Conservation (phyloP, 1,140 invertebrate genomes). For the Eumaeus atala region DNA sequence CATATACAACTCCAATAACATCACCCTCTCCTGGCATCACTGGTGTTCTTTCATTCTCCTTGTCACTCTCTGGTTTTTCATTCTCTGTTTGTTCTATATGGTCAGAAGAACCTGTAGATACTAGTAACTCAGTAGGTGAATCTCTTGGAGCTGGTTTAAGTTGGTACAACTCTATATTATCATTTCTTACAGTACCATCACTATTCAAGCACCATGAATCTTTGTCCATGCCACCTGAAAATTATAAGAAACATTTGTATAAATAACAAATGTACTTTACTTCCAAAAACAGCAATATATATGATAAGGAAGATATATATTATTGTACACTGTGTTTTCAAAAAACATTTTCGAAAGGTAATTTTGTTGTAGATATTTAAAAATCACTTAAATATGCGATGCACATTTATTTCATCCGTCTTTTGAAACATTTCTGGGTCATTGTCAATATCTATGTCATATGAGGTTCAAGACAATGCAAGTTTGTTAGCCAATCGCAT, state of each 20-base stretch:
- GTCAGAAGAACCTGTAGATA: conserved; percentile 42
- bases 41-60: conserved; percentile 28
- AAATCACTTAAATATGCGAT: too few species aligned
- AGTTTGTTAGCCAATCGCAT: too few species aligned
- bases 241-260: conserved; percentile 7
- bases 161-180: conserved; percentile 86
- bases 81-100: conserved; percentile 38
- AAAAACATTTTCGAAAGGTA: too few species aligned
- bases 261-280: not conserved
- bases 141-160: conserved; percentile 72
- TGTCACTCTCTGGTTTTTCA: conserved; percentile 44
- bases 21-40: conserved; percentile 90
- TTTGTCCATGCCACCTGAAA: conserved; percentile 85
- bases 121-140: conserved; percentile 69
- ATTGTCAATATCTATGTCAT: too few species aligned
- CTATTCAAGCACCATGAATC: conserved; percentile 96
- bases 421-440: too few species aligned
- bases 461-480: too few species aligned
- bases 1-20: conserved; percentile 94
- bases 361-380: too few species aligned
- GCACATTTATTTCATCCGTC: too few species aligned
- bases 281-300: too few species aligned
- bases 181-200: conserved; percentile 90
- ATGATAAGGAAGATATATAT: too few species aligned
- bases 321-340: too few species aligned